A percentile compares a stretch with the other conserved stretches of the same genome.
phyloP scores from a whole-genome alignment of 2,113 vertebrate species.

The Silurus glanis region DNA sequence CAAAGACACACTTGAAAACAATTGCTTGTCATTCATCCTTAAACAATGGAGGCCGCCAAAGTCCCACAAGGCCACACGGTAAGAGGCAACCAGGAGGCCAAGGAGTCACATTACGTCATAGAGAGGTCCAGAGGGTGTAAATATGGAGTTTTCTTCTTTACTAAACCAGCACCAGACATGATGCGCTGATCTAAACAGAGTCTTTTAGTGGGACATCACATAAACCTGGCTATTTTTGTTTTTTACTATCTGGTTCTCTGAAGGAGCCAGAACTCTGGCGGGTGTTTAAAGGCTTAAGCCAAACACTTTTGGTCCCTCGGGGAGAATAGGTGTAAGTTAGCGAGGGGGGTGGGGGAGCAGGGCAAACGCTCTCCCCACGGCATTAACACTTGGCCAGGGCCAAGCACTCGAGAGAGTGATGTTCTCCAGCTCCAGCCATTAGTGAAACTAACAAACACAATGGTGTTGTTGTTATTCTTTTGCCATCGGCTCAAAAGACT shows the following conservation, averaged over 20 bases:
- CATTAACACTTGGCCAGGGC: slow-evolving; percentile 95
- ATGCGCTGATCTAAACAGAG: background rate
- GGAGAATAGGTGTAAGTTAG: slow-evolving; percentile 81
- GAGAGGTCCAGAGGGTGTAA: slow-evolving; percentile 1
- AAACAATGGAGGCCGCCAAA: slow-evolving; percentile 71
- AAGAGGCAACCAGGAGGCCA: slow-evolving; percentile 38
- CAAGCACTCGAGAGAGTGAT: slow-evolving; percentile 93
- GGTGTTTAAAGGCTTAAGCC: slow-evolving; percentile 81
- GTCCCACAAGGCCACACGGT: slow-evolving; percentile 33
- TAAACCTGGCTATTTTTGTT: background rate
- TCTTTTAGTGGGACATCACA: background rate
- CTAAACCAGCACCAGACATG: background rate
- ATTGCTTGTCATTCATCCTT: slow-evolving; percentile 81
- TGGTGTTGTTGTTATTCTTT: slow-evolving; percentile 99
- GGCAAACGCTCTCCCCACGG: slow-evolving; percentile 93
- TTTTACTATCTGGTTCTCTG: no score
- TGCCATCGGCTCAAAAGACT: slow-evolving; percentile 98
- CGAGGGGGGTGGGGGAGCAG: slow-evolving; percentile 51
- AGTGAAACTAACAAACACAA: slow-evolving; percentile 99
- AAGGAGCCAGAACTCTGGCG: slow-evolving; percentile 26
- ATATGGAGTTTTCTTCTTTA: background rate
- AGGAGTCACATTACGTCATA: slow-evolving; percentile 43
- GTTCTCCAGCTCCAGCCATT: slow-evolving; percentile 99
- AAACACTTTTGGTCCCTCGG: slow-evolving; percentile 83
- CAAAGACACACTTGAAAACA: slow-evolving; percentile 85